Evolutionary conservation across 2,888 invertebrate species (phyloP).

Genomic region (Rhamphomyia laevipes): DNA sequence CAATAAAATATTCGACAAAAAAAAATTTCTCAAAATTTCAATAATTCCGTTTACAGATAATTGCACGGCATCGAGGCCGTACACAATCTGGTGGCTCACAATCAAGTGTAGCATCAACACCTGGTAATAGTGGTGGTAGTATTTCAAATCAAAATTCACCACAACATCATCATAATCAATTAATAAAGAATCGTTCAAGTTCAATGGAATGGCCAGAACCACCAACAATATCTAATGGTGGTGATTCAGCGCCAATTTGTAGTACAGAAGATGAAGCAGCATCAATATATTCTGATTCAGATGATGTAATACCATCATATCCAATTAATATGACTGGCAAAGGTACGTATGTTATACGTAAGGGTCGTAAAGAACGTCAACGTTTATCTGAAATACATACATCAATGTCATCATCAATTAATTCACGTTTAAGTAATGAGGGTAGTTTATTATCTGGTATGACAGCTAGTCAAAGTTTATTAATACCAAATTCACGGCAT

Average conservation of each 20-base stretch:
- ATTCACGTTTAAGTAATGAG: conserved; percentile 51
- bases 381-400: conserved; percentile 42
- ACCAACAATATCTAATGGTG: conserved; percentile 30
- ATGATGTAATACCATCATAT: conserved; percentile 24
- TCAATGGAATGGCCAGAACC: conserved; percentile 56
- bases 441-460: conserved; percentile 12
- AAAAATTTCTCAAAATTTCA: no score
- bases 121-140: conserved; percentile 25
- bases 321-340: conserved; percentile 41
- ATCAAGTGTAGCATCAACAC: conserved; percentile 61
- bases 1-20: no score
- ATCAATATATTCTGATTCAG: conserved; percentile 55
- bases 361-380: conserved; percentile 57
- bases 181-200: conserved; percentile 11
- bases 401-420: conserved; percentile 41
- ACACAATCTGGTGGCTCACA: conserved; percentile 45
- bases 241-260: conserved; percentile 39
- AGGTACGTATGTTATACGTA: conserved; percentile 72
- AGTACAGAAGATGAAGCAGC: conserved; percentile 54
- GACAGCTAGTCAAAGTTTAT: conserved; percentile 10
- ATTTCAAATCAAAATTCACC: conserved; percentile 12
- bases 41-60: conserved; percentile 37
- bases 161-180: conserved; percentile 6
- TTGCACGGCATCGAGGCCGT: conserved; percentile 44
- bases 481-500: conserved; percentile 52